Conservation (phyloP, 2,113 vertebrate species). For the Triplophysa rosa region DNA sequence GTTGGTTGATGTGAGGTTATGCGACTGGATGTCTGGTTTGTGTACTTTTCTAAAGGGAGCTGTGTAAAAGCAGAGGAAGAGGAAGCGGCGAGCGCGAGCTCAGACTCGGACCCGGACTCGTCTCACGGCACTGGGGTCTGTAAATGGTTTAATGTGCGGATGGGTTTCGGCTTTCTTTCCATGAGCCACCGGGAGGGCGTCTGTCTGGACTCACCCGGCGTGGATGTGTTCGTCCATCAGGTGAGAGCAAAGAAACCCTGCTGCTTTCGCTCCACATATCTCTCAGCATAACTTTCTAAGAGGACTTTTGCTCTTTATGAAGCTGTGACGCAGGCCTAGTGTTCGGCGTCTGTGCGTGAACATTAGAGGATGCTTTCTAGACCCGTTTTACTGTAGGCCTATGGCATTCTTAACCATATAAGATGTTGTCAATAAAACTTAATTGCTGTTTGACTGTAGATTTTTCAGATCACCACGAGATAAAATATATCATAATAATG, state of each 20-base stretch:
- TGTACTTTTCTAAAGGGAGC: constrained; percentile 70
- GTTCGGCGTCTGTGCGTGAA: too few relatives aligned
- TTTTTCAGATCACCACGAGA: too few relatives aligned
- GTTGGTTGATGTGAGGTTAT: not conserved
- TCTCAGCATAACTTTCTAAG: too few relatives aligned
- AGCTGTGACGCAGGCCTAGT: too few relatives aligned
- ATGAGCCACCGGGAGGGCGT: constrained; percentile 84
- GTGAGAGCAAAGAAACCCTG: constrained; percentile 63
- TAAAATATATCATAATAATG: too few relatives aligned
- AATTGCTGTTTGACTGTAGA: too few relatives aligned
- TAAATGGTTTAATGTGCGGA: constrained; percentile 93
- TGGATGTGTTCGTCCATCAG: constrained; percentile 95
- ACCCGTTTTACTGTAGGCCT: too few relatives aligned
- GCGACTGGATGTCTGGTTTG: not conserved
- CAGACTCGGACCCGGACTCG: constrained; percentile 69
- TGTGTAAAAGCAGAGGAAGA: constrained; percentile 73
- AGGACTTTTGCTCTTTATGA: too few relatives aligned
- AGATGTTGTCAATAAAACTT: too few relatives aligned
- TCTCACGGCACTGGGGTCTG: constrained; percentile 84
- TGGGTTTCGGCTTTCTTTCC: constrained; percentile 95
- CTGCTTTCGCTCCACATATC: too few relatives aligned
- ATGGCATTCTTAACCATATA: too few relatives aligned
- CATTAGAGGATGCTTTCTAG: too few relatives aligned
- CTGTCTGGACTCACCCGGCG: constrained; percentile 78
- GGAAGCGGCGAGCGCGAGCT: constrained; percentile 71